A percentile compares a stretch with the other conserved stretches of the same genome.
These are phyloP conservation scores for Thecocarcelia acutangulata DNA, from an alignment of 2,888 invertebrate species.

Conservation along the genomic window DNA sequence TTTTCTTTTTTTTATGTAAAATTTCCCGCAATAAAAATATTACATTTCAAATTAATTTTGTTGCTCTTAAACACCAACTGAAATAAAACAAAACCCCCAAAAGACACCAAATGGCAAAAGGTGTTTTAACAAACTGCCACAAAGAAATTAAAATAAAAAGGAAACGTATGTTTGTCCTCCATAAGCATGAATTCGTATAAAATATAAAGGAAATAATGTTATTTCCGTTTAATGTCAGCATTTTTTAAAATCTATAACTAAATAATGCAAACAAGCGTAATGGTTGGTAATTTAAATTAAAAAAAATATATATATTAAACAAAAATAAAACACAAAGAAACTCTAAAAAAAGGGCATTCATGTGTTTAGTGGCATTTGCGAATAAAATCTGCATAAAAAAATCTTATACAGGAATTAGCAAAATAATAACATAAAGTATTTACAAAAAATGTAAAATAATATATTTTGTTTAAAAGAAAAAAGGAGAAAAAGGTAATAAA, in stretches of 20 bases:
- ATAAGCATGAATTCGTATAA: constrained; percentile 44
- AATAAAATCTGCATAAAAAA: constrained; percentile 33
- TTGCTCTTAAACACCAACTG: neutral
- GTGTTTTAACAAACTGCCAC: neutral
- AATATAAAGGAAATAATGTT: constrained; percentile 68
- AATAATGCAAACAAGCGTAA: constrained; percentile 70
- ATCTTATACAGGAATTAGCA: constrained; percentile 52
- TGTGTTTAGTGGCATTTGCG: constrained; percentile 54
- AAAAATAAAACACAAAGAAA: neutral
- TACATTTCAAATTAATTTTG: neutral
- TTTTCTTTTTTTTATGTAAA: too few relatives aligned
- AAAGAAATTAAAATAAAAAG: neutral
- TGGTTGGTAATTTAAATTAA: constrained; percentile 57
- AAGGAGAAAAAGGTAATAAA: constrained; percentile 2
- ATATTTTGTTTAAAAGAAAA: constrained; percentile 34
- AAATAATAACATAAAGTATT: constrained; percentile 22
- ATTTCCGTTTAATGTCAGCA: constrained; percentile 70
- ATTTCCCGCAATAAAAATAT: neutral
- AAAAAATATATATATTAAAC: constrained; percentile 16
- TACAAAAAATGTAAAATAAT: constrained; percentile 16
- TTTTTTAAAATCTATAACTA: constrained; percentile 70
- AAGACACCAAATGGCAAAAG: constrained; percentile 18
- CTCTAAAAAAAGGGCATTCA: constrained; percentile 50
- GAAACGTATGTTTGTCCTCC: constrained; percentile 23
- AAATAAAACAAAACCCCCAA: neutral